Conservation (phyloP, 2,113 vertebrate genomes). For the Pterocles gutturalis region DNA sequence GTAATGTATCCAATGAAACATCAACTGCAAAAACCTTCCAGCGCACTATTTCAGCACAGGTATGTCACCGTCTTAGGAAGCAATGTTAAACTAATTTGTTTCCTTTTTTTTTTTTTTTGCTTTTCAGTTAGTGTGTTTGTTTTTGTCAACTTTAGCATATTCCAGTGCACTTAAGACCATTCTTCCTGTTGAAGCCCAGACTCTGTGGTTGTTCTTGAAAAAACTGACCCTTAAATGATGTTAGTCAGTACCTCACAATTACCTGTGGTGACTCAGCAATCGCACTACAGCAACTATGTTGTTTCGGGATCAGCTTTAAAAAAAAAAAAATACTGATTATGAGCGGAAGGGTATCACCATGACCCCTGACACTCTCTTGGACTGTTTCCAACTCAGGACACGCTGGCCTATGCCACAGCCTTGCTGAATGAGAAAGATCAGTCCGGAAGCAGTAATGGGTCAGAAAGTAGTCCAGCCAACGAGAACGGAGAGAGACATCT, state of each 20-base stretch:
- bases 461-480: slow-evolving; percentile 95
- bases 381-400: slow-evolving; percentile 83
- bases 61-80: slow-evolving; percentile 38
- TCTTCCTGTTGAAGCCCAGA: background rate
- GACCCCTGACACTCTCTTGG: background rate
- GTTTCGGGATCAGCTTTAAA: background rate
- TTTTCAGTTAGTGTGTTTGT: background rate
- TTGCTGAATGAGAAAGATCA: slow-evolving; percentile 97
- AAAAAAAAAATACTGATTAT: background rate
- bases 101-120: background rate
- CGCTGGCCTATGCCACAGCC: slow-evolving; percentile 94
- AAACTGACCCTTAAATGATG: background rate
- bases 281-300: background rate
- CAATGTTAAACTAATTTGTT: background rate
- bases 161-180: background rate
- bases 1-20: slow-evolving; percentile 97
- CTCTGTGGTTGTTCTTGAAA: background rate
- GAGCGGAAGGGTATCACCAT: background rate
- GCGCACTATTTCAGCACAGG: slow-evolving; percentile 98
- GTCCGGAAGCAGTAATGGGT: slow-evolving; percentile 98
- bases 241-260: background rate
- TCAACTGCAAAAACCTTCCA: slow-evolving; percentile 99
- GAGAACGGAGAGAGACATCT: slow-evolving; percentile 92
- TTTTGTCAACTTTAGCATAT: background rate
- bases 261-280: background rate